phyloP scores from a whole-genome alignment of 2,113 vertebrate genomes.

The Otocyon megalotis region DNA sequence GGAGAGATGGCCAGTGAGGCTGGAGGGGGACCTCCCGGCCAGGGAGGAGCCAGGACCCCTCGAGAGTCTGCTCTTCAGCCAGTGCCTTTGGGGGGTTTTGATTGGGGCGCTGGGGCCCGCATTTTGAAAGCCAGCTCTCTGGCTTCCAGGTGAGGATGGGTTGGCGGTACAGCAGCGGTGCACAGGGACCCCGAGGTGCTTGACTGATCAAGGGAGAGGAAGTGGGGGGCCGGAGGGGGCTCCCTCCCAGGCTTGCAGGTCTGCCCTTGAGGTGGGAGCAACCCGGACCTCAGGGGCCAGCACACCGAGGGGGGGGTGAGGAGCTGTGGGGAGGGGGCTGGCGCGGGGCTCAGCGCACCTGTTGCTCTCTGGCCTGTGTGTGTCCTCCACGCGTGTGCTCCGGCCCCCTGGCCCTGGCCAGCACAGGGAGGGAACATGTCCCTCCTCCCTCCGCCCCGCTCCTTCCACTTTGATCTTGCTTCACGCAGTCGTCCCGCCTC shows the following conservation, averaged over 20 bases:
- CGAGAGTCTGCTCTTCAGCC: no score
- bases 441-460: not conserved
- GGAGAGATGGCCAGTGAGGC: not conserved
- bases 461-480: not conserved
- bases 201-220: not conserved
- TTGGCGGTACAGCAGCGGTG: not conserved
- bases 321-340: no score
- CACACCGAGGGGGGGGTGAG: not conserved
- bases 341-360: accelerated
- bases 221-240: not conserved
- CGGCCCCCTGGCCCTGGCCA: accelerated
- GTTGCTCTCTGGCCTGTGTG: not conserved
- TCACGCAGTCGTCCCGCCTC: accelerated
- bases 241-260: not conserved
- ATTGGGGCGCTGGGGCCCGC: no score
- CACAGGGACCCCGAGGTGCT: accelerated
- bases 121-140: not conserved
- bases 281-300: accelerated
- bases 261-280: accelerated
- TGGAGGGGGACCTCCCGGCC: no score
- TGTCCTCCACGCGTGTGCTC: accelerated
- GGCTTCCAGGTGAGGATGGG: not conserved
- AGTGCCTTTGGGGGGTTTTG: not conserved
- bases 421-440: accelerated
- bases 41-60: not conserved